Base-by-base conservation (phyloP, 1,140 invertebrate species). In the Ephestia elutella region DNA sequence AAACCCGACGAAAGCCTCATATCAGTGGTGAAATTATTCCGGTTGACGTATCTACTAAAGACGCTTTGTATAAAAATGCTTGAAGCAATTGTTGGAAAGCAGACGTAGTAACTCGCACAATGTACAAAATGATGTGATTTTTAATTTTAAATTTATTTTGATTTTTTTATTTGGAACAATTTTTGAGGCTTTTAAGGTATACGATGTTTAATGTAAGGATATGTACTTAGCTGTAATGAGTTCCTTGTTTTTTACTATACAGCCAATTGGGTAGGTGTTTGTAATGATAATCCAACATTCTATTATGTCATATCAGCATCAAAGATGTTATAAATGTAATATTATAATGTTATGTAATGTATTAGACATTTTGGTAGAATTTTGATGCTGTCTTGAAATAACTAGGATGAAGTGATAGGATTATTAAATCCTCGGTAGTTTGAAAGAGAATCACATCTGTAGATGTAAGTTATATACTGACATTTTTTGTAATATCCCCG, bases 111-210 rank as follows among this genome's bases (percentile, higher is more conserved):
- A 32, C 65, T 59, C 55, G 54, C 56, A 38, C 65, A 62, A 71
- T 82, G 76, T 84, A 85, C 68, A 82, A 80, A 79, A 75, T 70
- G 68, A 69, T 71, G 69, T 75, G 59, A 65, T 73, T 79, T 76
- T 73, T 71, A 61, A 70, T 73, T 74, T 76, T 73, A 73, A 61
- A 70, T 73, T 74, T 70, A 62, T 64, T 71, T 72, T 66, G 60
- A 68, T 63, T 56, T 74, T 71, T 72, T 77, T 70, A 73, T 72
- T 80, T 75, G 73, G 62, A 80, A 65, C 68, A 71, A 75, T 83
- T 86, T 86, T 88, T 78, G 86, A 88, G 86, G 86, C 86, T 88
- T 88, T 83, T 88, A 82, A 85, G 80, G 86, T 88, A 88, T 88
- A 88, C 86, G 86, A 88, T 60, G 71, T 71, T n/a, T 80, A 86